Conservation (phyloP, 2,888 invertebrate species). For the Leptopterna dolabrata region DNA sequence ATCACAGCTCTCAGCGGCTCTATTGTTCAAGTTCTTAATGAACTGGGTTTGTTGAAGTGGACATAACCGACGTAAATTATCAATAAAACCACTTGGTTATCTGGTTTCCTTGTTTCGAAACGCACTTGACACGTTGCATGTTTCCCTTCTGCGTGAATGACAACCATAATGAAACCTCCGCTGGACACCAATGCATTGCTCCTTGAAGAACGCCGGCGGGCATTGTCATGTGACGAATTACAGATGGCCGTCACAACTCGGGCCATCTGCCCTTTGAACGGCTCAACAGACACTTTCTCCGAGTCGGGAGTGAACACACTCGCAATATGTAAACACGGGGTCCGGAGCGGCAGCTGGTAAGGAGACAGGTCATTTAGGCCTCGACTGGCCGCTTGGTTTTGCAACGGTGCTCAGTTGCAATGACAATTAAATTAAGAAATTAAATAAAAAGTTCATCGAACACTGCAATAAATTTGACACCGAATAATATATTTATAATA, state of each 20-base stretch:
- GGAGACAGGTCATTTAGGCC: conserved; percentile 3
- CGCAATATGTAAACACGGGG: conserved; percentile 18
- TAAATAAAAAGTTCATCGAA: too few relatives aligned
- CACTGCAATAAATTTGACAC: too few relatives aligned
- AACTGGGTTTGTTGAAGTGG: too few relatives aligned
- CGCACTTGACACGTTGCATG: neutral
- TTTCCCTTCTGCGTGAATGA: neutral
- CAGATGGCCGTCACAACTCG: conserved; percentile 4
- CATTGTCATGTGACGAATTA: conserved; percentile 31
- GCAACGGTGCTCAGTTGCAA: too few relatives aligned
- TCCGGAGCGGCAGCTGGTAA: conserved; percentile 11
- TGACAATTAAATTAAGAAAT: too few relatives aligned
- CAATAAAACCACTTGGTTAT: too few relatives aligned
- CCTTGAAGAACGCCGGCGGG: neutral
- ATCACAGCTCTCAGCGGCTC: too few relatives aligned
- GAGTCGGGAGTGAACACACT: neutral
- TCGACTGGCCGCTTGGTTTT: too few relatives aligned
- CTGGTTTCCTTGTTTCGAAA: neutral
- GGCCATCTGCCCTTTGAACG: conserved; percentile 11
- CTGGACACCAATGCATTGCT: conserved; percentile 1
- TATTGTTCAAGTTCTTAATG: too few relatives aligned
- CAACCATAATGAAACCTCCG: neutral
- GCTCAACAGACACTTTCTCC: neutral
- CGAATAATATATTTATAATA: too few relatives aligned
- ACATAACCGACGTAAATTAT: too few relatives aligned